Evolutionary conservation across 2,113 vertebrate genomes (phyloP), one percentile per base, ranked within the genome.

Genomic region (Hiodon tergisus): DNA sequence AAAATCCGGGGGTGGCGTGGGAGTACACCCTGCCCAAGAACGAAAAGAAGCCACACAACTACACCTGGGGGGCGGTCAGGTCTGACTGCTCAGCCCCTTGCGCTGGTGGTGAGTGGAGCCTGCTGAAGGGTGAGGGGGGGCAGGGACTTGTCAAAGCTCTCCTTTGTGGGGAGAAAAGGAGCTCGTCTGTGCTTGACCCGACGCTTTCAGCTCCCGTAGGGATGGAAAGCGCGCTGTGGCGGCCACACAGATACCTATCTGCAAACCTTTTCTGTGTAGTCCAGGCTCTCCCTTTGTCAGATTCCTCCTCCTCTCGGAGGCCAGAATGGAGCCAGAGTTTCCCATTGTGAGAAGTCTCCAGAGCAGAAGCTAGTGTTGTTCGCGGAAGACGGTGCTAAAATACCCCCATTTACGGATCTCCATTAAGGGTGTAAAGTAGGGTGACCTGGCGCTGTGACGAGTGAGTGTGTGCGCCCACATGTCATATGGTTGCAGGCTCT

Each of bases 1-100:
- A 93, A 87, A 98, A 98, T 83, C 96, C 93, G 0, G 96, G 97
- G 0, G 92, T 99, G 74, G 69, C 91, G 48, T 99, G 97, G 97
- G 94, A 96, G 84, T 98, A 98, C 48, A 93, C 96, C 0, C 88
- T 97, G 81, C 92, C 95, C 55, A 93, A 90, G 81, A 80, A 85
- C 0, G 82, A 88, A 47, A 93, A 84, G 77, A 93, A 90, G 57
- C 90, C 86, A 1, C 55, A 55, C 57, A 91, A 86, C 77, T 92
- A 95, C 77, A 87, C 91, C 77, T 99, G 97, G 97, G 89, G 90
- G 14, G 91, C 89, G 0, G 87, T 95, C 62, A 93, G 94, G 78
- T 95, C 96, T 0, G 93, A 93, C 72, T 99, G 97, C 85, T 95
- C 96, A 0, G 93, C 87, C 4, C 87, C 94, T 0, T 99, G 97